These are phyloP conservation scores for Macquaria australasica DNA, from an alignment of 2,113 vertebrate species.

Conservation along the genomic window DNA sequence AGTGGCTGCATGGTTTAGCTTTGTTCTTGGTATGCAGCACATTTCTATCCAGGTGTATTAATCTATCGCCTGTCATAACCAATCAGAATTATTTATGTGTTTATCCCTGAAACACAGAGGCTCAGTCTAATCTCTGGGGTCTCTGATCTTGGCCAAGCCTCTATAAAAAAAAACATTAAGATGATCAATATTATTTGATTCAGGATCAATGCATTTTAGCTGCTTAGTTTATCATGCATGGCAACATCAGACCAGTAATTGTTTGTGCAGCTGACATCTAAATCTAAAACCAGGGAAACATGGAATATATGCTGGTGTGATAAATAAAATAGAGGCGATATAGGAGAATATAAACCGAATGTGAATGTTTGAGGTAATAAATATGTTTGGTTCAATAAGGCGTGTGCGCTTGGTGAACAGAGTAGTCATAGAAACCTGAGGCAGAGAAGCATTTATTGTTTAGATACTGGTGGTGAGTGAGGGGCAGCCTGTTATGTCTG, in stretches of 20 bases:
- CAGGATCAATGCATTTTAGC: slow-evolving; percentile 36
- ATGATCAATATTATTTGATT: slow-evolving; percentile 45
- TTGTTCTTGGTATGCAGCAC: not conserved
- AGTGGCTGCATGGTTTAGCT: not conserved
- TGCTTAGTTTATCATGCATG: slow-evolving; percentile 45
- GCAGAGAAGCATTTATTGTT: not conserved
- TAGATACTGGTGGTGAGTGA: not conserved
- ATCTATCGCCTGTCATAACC: slow-evolving; percentile 20
- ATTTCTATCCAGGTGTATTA: slow-evolving; percentile 4
- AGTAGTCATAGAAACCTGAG: slow-evolving; percentile 8
- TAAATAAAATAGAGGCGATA: not conserved
- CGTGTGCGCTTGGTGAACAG: not conserved
- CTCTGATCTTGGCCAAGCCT: slow-evolving; percentile 3
- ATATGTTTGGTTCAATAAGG: not conserved
- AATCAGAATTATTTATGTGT: slow-evolving; percentile 35
- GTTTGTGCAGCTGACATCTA: slow-evolving; percentile 10
- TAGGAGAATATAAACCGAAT: not conserved
- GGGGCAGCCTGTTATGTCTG: slow-evolving; percentile 5
- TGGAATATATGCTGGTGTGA: not conserved
- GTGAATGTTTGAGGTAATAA: not conserved
- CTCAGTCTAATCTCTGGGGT: slow-evolving; percentile 40
- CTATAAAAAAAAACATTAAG: slow-evolving; percentile 10
- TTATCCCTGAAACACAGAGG: slow-evolving; percentile 25
- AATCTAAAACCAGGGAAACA: slow-evolving; percentile 3
- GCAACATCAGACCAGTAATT: slow-evolving; percentile 9